Base-by-base conservation (phyloP, 2,113 vertebrate genomes). In the Lipotes vexillifer region DNA sequence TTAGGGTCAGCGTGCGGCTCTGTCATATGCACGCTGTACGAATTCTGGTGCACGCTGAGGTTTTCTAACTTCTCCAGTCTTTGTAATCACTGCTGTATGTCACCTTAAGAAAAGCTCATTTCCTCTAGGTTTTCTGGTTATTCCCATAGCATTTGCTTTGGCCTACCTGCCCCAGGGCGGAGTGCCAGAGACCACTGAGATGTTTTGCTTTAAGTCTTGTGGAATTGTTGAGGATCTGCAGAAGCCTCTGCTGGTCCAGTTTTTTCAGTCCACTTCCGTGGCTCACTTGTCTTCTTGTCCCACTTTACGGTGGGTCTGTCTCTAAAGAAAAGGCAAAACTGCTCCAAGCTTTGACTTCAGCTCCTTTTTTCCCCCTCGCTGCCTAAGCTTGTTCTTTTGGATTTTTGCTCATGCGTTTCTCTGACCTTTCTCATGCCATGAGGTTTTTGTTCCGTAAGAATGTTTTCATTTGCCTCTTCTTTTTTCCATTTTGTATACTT, bases 391-490 rank as follows among this genome's bases (percentile, higher is more conserved):
- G 10, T 49, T 44, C 55, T 61, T 69, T 49, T 20, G 49, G 59
- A 3, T n/a, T 69, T 72, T 66, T 21, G 81, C 78, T 91, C 65
- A 1, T 36, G 55, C 5, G 0, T 44, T n/a, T n/a, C 31, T 88
- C 52, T 46, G 81, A 94, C 92, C 71, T 96, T 95, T 96, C 95
- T 90, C 89, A 66, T 38, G 85, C 74, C 46, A 33, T 29, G 75
- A 41, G 69, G 44, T 38, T 91, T 93, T 81, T 71, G 23, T 41
- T 84, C 59, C 69, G 3, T 27, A 57, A 59, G 25, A 96, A 33
- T 82, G 71, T 72, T 96, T 96, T 95, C 65, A 31, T 93, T 90
- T 85, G 81, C 52, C 49, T 66, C 66, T 90, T 93, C 71, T 75
- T 71, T 90, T 97, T 93, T 57, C 84, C 77, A 80, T 55, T 83